Percentiles rank a stretch among this genome's conserved stretches.
Evolutionary conservation across 2,888 invertebrate genomes (phyloP).

Genomic region (Tinea trinotella): DNA sequence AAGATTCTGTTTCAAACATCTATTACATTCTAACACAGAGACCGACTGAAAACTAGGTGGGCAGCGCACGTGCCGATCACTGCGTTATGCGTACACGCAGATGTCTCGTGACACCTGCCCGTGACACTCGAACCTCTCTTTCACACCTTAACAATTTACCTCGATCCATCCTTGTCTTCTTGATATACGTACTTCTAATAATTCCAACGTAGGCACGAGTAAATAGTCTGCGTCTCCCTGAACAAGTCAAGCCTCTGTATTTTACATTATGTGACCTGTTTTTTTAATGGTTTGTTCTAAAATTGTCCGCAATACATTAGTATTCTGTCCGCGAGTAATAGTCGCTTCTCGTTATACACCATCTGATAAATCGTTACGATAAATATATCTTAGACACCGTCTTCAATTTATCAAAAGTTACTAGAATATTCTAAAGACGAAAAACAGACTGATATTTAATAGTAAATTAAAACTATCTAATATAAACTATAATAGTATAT

Average conservation of each 20-base stretch:
- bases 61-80: conserved; percentile 59
- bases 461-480: too few relatives aligned
- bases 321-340: conserved; percentile 34
- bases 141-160: conserved; percentile 31
- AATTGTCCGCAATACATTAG: conserved; percentile 56
- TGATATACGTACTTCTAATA: conserved; percentile 50
- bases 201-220: conserved; percentile 2
- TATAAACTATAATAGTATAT: too few relatives aligned
- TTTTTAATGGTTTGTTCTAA: conserved; percentile 55
- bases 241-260: conserved; percentile 24
- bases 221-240: not conserved
- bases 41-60: conserved; percentile 37
- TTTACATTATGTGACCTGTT: conserved; percentile 59
- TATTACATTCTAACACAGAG: not conserved
- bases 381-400: not conserved
- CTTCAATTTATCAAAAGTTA: not conserved
- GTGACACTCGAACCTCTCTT: conserved; percentile 34
- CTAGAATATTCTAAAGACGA: too few relatives aligned
- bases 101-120: conserved; percentile 66
- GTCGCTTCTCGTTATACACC: not conserved
- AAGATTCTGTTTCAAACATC: too few relatives aligned
- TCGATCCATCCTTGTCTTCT: conserved; percentile 38
- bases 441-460: too few relatives aligned
- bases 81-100: conserved; percentile 57
- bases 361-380: not conserved